Conservation (phyloP, 2,888 invertebrate species). For the Aporophyla lueneburgensis region DNA sequence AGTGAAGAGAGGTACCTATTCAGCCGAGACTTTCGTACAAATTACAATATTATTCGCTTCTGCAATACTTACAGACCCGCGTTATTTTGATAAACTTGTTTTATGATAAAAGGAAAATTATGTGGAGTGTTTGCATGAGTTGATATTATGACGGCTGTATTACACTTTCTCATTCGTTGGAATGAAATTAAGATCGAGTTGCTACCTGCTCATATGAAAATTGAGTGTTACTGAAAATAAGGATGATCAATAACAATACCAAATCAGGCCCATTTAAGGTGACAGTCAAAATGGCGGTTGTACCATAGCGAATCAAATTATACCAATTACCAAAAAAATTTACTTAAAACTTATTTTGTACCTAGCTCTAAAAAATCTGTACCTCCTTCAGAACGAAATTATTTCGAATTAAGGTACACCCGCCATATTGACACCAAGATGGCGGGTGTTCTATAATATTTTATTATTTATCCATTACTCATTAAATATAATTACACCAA, state of each 20-base stretch:
- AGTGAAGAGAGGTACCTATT: slow-evolving; percentile 41
- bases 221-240: neutral
- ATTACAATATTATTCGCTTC: slow-evolving; percentile 65
- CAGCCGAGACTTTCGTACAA: slow-evolving; percentile 54
- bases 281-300: too few relatives aligned
- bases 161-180: neutral
- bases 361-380: too few relatives aligned
- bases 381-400: too few relatives aligned
- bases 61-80: slow-evolving; percentile 54
- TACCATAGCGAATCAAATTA: too few relatives aligned
- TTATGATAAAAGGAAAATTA: slow-evolving; percentile 21
- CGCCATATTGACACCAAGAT: too few relatives aligned
- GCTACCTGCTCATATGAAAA: neutral
- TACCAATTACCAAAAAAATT: too few relatives aligned
- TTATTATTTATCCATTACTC: too few relatives aligned
- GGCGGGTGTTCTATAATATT: too few relatives aligned
- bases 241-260: neutral
- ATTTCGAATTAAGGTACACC: too few relatives aligned
- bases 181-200: neutral
- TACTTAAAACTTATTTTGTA: too few relatives aligned
- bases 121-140: neutral
- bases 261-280: neutral
- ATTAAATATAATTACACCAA: too few relatives aligned
- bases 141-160: slow-evolving; percentile 1
- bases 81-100: slow-evolving; percentile 30